These are phyloP conservation scores for Chrosomus eos DNA, from an alignment of 2,797 vertebrate species.

Conservation along the genomic window DNA sequence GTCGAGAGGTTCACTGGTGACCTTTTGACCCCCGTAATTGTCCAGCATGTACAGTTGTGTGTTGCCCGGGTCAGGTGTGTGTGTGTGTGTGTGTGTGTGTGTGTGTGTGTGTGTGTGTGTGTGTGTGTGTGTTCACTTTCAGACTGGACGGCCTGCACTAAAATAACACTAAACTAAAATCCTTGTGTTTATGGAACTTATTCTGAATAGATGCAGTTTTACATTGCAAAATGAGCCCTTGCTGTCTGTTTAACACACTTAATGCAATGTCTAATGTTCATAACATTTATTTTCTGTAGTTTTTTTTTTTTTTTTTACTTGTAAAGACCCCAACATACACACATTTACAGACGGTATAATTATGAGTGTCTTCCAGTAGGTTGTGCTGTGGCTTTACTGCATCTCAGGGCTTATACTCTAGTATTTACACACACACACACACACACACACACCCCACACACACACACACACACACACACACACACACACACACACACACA, in stretches of 20 bases:
- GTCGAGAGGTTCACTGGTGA: conserved; percentile 10
- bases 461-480: neutral
- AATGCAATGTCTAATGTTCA: neutral
- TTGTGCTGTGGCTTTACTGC: conserved; percentile 69
- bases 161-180: neutral
- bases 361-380: conserved; percentile 73
- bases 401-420: conserved; percentile 56
- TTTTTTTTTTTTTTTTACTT: neutral
- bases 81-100: conserved; percentile 23
- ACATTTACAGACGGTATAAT: neutral
- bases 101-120: conserved; percentile 39
- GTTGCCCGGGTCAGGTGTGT: conserved; percentile 54
- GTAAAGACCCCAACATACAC: neutral
- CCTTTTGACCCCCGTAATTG: conserved; percentile 41
- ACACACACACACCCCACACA: neutral
- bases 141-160: neutral
- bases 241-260: neutral
- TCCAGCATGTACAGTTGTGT: conserved; percentile 42
- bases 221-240: conserved; percentile 31
- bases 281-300: neutral
- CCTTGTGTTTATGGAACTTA: neutral
- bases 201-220: conserved; percentile 26
- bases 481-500: too few species aligned
- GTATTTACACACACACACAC: neutral
- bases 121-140: conserved; percentile 23